Percentiles rank a stretch among this genome's conserved stretches.
Conservation (phyloP, 2,113 vertebrate genomes). For the Gavialis gangeticus region DNA sequence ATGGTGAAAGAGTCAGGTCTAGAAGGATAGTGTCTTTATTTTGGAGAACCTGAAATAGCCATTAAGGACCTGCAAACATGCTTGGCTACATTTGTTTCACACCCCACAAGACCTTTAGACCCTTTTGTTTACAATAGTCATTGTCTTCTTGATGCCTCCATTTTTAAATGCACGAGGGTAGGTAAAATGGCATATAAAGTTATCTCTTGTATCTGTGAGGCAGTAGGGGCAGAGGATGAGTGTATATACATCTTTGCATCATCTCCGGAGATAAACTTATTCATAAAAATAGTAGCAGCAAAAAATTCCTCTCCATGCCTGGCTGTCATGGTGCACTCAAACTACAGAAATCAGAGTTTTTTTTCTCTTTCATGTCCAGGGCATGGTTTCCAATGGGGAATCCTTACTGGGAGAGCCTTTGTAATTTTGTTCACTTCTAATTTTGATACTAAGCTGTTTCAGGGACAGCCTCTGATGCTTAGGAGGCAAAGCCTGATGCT, state of each 20-base stretch:
- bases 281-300: conserved; percentile 10
- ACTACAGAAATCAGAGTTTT: not conserved
- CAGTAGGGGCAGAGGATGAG: not conserved
- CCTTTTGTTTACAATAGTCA: not conserved
- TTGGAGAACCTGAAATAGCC: not conserved
- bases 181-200: not conserved
- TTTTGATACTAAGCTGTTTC: not conserved
- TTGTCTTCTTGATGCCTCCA: not conserved
- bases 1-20: not conserved
- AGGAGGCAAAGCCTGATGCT: not conserved
- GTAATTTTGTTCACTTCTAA: not conserved
- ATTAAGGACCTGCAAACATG: not conserved
- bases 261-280: conserved; percentile 7
- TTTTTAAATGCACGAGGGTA: not conserved
- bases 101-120: not conserved
- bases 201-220: not conserved
- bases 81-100: not conserved
- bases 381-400: conserved; percentile 14
- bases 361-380: not conserved
- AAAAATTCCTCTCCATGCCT: conserved; percentile 16
- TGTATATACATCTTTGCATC: not conserved
- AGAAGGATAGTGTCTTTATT: not conserved
- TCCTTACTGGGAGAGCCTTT: conserved; percentile 9
- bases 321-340: conserved; percentile 20
- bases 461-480: not conserved